These are phyloP conservation scores for Channa argus DNA, from an alignment of 2,113 vertebrate species.

Conservation along the genomic window DNA sequence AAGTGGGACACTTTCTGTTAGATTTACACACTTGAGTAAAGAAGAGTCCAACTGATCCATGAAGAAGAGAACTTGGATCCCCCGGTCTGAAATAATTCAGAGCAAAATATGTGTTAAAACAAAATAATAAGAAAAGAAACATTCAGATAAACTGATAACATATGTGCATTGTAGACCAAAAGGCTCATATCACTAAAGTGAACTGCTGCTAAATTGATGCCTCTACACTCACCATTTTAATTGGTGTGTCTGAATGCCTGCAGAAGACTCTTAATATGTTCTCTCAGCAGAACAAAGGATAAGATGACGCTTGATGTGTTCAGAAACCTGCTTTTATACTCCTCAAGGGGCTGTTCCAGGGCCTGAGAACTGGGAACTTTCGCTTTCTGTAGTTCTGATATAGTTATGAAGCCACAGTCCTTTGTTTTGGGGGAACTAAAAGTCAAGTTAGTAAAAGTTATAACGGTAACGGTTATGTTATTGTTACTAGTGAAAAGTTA, in stretches of 20 bases:
- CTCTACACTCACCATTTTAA: conserved; percentile 71
- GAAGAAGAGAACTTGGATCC: conserved; percentile 19
- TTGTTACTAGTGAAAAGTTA: no score
- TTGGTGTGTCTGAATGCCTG: background rate
- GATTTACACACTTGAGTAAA: conserved; percentile 63
- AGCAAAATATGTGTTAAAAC: conserved; percentile 45
- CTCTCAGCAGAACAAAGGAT: background rate
- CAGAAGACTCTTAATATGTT: conserved; percentile 2
- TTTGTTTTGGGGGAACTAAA: no score
- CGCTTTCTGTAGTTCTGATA: no score
- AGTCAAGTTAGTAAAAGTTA: no score
- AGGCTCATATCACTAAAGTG: background rate
- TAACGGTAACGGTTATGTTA: no score
- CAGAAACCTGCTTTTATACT: conserved; percentile 41
- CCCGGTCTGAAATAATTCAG: conserved; percentile 18
- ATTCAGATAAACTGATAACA: background rate
- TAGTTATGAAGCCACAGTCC: no score
- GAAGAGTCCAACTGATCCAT: conserved; percentile 39
- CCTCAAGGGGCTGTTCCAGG: no score
- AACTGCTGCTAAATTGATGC: background rate
- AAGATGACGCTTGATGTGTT: conserved; percentile 15
- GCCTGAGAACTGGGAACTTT: no score
- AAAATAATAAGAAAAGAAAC: background rate
- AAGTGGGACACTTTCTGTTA: background rate
- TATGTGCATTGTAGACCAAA: background rate